These are phyloP conservation scores for Lepilemur ruficaudatus DNA, from an alignment of 2,797 vertebrate species.

Conservation along the genomic window DNA sequence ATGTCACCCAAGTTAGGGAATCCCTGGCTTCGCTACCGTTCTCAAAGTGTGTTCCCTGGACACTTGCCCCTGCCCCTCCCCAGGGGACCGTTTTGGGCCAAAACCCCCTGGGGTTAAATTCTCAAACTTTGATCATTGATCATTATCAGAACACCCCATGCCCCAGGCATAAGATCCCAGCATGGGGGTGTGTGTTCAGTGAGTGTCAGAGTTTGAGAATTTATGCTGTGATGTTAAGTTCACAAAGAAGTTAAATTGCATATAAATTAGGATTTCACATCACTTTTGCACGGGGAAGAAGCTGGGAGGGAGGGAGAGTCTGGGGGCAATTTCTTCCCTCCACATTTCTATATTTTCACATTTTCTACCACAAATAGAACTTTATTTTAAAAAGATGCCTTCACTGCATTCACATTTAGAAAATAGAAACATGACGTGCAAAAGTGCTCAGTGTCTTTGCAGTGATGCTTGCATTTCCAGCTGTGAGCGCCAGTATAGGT, in stretches of 20 bases:
- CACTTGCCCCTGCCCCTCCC: not conserved
- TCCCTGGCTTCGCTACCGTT: not conserved
- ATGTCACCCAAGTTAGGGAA: not conserved
- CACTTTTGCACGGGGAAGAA: not conserved
- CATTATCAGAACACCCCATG: not conserved
- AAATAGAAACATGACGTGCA: not conserved
- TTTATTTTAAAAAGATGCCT: not conserved
- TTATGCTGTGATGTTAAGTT: not conserved
- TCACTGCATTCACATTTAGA: not conserved
- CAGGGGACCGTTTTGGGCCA: not conserved
- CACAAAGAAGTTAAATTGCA: not conserved
- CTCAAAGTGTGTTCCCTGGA: not conserved
- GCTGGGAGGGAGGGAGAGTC: not conserved
- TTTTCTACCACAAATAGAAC: not conserved
- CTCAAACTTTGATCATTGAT: not conserved
- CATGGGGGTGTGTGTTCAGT: not conserved
- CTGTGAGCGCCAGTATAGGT: rapidly evolving
- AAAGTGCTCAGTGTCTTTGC: not conserved
- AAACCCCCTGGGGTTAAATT: not conserved
- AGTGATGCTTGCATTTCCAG: not conserved
- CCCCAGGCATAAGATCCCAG: too few species aligned
- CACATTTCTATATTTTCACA: not conserved
- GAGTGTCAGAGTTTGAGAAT: not conserved
- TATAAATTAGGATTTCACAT: not conserved
- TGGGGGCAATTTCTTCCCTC: too few species aligned